These are phyloP conservation scores for Sorex araneus DNA, from an alignment of 2,113 vertebrate species.

Conservation along the genomic window DNA sequence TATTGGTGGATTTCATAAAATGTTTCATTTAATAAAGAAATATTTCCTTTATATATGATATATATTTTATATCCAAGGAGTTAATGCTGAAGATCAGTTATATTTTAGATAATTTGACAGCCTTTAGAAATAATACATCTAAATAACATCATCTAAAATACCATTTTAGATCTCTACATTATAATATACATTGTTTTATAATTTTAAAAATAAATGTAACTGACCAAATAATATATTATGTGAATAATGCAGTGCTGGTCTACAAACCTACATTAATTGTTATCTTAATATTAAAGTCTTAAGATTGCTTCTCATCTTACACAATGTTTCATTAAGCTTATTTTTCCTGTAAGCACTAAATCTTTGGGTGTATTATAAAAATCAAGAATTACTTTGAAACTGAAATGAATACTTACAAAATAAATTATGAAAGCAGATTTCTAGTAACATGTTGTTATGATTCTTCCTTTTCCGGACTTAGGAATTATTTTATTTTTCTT, in stretches of 20 bases:
- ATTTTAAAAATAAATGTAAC: conserved; percentile 7
- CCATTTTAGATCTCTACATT: not conserved
- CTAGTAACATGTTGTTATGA: not conserved
- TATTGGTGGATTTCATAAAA: conserved; percentile 24
- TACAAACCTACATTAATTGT: not conserved
- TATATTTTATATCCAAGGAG: not conserved
- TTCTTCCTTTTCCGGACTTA: not conserved
- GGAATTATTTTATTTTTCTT: too few species aligned
- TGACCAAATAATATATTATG: not conserved
- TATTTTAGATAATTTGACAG: not conserved
- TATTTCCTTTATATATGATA: conserved; percentile 5
- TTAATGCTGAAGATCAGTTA: not conserved
- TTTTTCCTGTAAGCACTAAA: not conserved
- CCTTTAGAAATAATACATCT: not conserved
- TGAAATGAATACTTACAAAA: not conserved
- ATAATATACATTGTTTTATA: conserved; percentile 19
- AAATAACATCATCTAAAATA: not conserved
- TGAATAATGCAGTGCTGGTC: not conserved
- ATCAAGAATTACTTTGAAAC: conserved; percentile 18
- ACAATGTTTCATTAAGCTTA: conserved; percentile 6
- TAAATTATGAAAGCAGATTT: not conserved
- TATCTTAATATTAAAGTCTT: not conserved
- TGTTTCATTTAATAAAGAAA: not conserved
- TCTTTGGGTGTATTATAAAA: not conserved
- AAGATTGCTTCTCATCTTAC: not conserved